A percentile compares a stretch with the other conserved stretches of the same genome.
These are phyloP conservation scores for Pteronotus mesoamericanus DNA, from an alignment of 2,797 vertebrate species.

Conservation along the genomic window DNA sequence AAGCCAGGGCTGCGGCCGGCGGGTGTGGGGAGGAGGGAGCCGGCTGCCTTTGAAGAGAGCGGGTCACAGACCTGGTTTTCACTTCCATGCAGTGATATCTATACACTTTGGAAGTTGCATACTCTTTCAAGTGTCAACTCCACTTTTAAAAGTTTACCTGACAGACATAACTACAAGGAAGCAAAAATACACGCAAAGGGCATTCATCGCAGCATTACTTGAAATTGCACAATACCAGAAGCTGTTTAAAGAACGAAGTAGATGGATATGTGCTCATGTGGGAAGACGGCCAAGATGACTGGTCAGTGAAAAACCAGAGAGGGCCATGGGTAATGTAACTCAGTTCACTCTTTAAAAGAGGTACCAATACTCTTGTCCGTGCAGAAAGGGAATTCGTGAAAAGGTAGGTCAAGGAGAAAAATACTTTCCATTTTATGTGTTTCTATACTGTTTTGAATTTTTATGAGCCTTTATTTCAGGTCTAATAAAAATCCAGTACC, in stretches of 20 bases:
- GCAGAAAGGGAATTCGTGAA: neutral
- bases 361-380: fast-evolving
- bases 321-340: neutral
- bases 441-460: neutral
- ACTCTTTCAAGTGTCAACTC: neutral
- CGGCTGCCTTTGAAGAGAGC: neutral
- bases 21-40: neutral
- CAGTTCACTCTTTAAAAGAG: neutral
- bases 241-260: neutral
- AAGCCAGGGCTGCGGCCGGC: neutral
- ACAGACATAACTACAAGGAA: neutral
- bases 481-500: neutral
- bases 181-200: neutral
- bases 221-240: neutral
- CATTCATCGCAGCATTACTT: neutral
- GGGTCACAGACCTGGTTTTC: neutral
- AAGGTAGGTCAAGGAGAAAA: neutral
- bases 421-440: neutral
- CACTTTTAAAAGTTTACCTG: neutral
- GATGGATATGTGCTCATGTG: neutral
- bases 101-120: neutral
- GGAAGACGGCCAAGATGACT: neutral
- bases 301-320: neutral
- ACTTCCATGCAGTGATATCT: neutral
- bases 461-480: neutral